A percentile compares a stretch with the other conserved stretches of the same genome.
These are phyloP conservation scores for Tetrapedia diversipes DNA, from an alignment of 2,888 invertebrate genomes.

Conservation along the genomic window DNA sequence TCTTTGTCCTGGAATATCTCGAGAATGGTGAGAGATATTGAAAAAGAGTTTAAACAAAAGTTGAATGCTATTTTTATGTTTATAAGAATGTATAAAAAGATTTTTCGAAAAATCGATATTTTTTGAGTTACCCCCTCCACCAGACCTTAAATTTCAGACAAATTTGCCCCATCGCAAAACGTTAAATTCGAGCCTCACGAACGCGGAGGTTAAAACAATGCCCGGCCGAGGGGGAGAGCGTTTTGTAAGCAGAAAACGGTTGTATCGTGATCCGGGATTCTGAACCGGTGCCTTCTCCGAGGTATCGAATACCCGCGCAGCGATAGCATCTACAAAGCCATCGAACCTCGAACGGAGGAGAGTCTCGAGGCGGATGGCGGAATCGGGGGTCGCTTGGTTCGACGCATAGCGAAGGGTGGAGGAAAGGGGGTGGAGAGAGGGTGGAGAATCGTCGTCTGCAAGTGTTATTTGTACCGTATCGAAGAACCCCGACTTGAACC, in stretches of 20 bases:
- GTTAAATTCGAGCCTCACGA: no score
- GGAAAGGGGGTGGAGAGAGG: slow-evolving; percentile 36
- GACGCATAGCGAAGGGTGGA: slow-evolving; percentile 52
- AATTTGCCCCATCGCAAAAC: no score
- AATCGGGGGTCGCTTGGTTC: slow-evolving; percentile 58
- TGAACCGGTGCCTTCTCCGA: background rate
- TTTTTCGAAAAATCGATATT: no score
- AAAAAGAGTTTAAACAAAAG: no score
- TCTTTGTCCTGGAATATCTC: no score
- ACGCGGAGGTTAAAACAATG: background rate
- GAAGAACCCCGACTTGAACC: slow-evolving; percentile 56
- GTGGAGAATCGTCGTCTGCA: slow-evolving; percentile 55
- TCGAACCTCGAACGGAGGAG: slow-evolving; percentile 67
- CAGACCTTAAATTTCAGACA: no score
- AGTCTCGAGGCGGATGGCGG: slow-evolving; percentile 49
- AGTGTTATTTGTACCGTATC: slow-evolving; percentile 75
- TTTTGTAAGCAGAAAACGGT: background rate
- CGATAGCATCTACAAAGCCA: slow-evolving; percentile 67
- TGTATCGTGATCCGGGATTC: slow-evolving; percentile 18
- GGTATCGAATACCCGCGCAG: slow-evolving; percentile 40
- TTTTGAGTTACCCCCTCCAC: no score
- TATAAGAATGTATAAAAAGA: no score
- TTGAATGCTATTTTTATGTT: no score
- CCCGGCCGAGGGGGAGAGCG: background rate
- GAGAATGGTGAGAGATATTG: no score